These are phyloP conservation scores for Pituophis catenifer DNA, from an alignment of 2,113 vertebrate genomes.

Conservation along the genomic window DNA sequence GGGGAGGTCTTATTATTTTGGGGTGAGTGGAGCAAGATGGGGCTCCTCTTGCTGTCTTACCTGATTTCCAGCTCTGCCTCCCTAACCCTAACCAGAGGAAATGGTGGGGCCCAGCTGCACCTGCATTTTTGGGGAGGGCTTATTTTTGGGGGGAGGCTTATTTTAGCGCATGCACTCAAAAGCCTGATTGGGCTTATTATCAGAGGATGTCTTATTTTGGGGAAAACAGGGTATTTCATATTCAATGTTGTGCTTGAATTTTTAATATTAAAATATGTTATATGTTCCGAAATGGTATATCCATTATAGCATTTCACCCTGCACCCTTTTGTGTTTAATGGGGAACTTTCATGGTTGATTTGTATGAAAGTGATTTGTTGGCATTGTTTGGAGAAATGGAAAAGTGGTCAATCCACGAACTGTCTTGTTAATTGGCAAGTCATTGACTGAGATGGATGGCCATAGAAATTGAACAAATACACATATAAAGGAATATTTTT, in stretches of 20 bases:
- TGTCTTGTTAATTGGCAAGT: not conserved
- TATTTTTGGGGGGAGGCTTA: too few species aligned
- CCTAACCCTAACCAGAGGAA: too few species aligned
- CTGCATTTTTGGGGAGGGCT: too few species aligned
- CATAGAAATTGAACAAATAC: not conserved
- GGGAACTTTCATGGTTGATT: not conserved
- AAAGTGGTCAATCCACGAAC: not conserved
- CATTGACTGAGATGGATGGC: not conserved
- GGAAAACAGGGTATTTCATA: not conserved
- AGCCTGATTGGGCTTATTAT: too few species aligned
- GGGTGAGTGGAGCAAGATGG: too few species aligned
- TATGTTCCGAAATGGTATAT: not conserved
- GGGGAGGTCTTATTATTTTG: too few species aligned
- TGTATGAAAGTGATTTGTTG: not conserved
- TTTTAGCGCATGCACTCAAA: too few species aligned
- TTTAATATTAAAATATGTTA: not conserved
- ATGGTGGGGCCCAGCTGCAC: too few species aligned
- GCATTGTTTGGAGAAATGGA: not conserved
- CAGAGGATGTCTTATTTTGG: too few species aligned
- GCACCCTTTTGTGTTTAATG: not conserved
- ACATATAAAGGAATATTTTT: not conserved
- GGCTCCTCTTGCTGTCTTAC: too few species aligned
- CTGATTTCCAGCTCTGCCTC: too few species aligned
- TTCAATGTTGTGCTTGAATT: not conserved
- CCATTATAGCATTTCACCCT: not conserved